These are phyloP conservation scores for Hozukius guyotensis DNA, from an alignment of 2,797 vertebrate species.

Conservation along the genomic window DNA sequence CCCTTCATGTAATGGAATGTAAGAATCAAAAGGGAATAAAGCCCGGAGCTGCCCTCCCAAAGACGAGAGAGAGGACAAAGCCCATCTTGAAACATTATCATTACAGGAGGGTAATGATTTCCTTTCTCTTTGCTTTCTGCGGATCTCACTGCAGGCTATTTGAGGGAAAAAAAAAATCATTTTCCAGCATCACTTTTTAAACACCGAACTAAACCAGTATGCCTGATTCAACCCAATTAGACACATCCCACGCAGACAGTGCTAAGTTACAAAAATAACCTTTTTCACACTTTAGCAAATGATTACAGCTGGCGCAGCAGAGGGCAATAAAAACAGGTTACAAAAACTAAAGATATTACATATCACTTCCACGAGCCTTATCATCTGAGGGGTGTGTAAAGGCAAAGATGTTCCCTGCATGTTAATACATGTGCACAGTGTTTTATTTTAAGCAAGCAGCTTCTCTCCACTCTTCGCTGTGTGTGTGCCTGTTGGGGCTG, in stretches of 20 bases:
- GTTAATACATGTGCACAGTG: background rate
- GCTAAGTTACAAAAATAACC: conserved; percentile 25
- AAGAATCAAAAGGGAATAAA: conserved; percentile 66
- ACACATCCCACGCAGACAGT: conserved; percentile 13
- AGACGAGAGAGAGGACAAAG: conserved; percentile 62
- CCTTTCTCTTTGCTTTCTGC: conserved; percentile 58
- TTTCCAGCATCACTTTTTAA: conserved; percentile 54
- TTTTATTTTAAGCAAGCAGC: conserved; percentile 33
- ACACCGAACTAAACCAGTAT: conserved; percentile 27
- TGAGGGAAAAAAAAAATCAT: conserved; percentile 36
- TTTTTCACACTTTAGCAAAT: conserved; percentile 10
- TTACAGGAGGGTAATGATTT: conserved; percentile 70
- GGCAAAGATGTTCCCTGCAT: conserved; percentile 1
- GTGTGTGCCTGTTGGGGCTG: conserved; percentile 29
- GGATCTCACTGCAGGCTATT: conserved; percentile 56
- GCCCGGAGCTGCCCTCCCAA: conserved; percentile 53
- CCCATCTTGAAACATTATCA: conserved; percentile 69
- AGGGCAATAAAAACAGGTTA: conserved; percentile 10
- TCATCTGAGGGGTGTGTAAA: background rate
- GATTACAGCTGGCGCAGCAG: conserved; percentile 17
- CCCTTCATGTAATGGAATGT: conserved; percentile 65
- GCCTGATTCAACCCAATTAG: conserved; percentile 56
- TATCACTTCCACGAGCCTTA: background rate
- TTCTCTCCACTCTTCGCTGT: background rate
- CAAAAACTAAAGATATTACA: conserved; percentile 6